Evolutionary conservation across 2,113 vertebrate species (phyloP).

Genomic region (Ia io): DNA sequence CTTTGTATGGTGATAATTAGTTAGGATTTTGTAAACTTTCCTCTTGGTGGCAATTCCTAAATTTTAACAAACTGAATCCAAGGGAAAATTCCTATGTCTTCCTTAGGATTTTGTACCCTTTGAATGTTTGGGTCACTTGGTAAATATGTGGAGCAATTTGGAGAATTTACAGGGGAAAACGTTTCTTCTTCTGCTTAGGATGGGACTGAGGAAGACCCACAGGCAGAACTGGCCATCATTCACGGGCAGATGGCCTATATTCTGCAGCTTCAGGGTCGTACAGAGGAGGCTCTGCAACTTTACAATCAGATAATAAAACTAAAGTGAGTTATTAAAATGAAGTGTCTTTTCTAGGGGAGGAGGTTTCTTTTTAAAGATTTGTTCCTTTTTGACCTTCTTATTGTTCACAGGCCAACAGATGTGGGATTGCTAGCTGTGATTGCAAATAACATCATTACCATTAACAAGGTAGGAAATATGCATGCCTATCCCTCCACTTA

Average conservation of each 20-base stretch:
- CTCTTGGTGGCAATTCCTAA: not conserved
- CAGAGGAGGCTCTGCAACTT: conserved; percentile 95
- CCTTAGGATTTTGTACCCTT: not conserved
- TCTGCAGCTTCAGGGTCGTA: conserved; percentile 93
- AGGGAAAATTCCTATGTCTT: not conserved
- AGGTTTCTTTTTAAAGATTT: conserved; percentile 9
- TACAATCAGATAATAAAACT: conserved; percentile 99
- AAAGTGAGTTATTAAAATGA: conserved; percentile 79
- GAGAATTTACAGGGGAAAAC: not conserved
- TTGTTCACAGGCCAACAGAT: conserved; percentile 92
- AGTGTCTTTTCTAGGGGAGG: not conserved
- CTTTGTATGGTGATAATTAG: not conserved
- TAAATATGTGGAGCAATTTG: not conserved
- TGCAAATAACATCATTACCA: conserved; percentile 99
- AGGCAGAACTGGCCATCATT: conserved; percentile 96
- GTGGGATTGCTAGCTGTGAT: conserved; percentile 97
- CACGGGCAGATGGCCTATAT: conserved; percentile 99
- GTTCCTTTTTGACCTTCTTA: conserved; percentile 48
- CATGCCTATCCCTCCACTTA: not conserved
- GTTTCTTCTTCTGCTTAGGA: conserved; percentile 84
- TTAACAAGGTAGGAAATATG: conserved; percentile 92
- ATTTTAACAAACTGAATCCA: not conserved
- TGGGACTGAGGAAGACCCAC: conserved; percentile 94
- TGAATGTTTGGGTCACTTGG: not conserved
- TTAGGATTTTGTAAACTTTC: not conserved